Percentiles rank a stretch among this genome's conserved stretches.
phyloP scores from a whole-genome alignment of 2,113 vertebrate species.

The Ahaetulla prasina region DNA sequence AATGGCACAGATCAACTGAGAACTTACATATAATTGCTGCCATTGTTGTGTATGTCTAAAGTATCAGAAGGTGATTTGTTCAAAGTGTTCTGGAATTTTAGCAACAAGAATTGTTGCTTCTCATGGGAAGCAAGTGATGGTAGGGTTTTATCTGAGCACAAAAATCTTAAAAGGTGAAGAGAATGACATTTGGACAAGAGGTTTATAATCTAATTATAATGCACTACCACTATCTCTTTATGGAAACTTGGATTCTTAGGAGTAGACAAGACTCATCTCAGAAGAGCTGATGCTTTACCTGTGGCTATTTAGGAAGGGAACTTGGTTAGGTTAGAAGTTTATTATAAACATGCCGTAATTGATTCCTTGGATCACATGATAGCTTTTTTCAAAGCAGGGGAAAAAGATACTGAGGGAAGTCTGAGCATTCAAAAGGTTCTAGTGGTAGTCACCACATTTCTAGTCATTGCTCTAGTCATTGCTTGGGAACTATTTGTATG shows the following conservation, averaged over 20 bases:
- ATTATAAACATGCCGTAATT: not conserved
- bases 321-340: not conserved
- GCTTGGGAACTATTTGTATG: not conserved
- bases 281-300: not conserved
- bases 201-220: not conserved
- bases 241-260: not conserved
- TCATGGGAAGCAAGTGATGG: not conserved
- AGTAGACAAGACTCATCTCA: not conserved
- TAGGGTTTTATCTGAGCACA: not conserved
- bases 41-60: not conserved
- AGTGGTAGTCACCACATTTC: not conserved
- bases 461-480: not conserved
- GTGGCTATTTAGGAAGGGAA: not conserved
- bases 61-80: not conserved
- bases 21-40: not conserved
- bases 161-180: not conserved
- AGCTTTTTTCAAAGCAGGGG: not conserved
- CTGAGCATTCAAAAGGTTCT: not conserved
- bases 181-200: not conserved
- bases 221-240: not conserved
- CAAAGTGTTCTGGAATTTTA: not conserved
- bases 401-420: not conserved
- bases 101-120: not conserved
- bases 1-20: not conserved
- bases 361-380: not conserved